Base-by-base conservation (phyloP, 1,140 invertebrate species). In the Chymomyza costata region DNA sequence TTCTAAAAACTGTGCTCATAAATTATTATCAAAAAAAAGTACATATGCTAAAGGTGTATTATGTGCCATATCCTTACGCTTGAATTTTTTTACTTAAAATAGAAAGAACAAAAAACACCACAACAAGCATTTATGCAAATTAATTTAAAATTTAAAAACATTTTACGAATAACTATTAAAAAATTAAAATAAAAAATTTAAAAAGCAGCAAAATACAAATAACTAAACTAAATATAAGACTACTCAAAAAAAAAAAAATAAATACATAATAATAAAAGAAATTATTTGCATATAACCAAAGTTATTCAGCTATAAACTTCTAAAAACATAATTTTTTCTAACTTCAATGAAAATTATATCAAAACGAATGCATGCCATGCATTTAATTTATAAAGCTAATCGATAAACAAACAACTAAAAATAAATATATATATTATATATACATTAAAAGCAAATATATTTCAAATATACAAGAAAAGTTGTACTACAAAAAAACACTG, bases 61-160 rank as follows among this genome's bases (percentile, higher is more conserved):
- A 65, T 78, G 67, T 80, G 73, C 71, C 71, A 78, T 78, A 78
- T 78, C 74, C 73, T 73, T 70, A 73, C 39, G 73, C 73, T 80
- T 80, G 68, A 76, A 81, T 80, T 73, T 34, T 6, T 78, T 76
- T 56, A 68, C 61, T 56, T 38, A 46, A n/a, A n/a, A n/a, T n/a
- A n/a, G n/a, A n/a, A 25, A 25, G 21, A 38, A 38, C 35, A 6
- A 15, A 38, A 13, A 17, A 5, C 14, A 10, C 13, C 35, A 38
- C 6, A 38, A 17, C 3, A 10, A 38, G 35, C 35, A 38, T 38
- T 38, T 38, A 38, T 5, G 21, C 21, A 8, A 25, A 5, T 8
- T 8, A 25, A 25, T 8, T 25, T 25, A 5, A 25, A 25, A 3
- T 25, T 8, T 25, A 25, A 21, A 31, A 15, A 47, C 31, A 32